phyloP scores from a whole-genome alignment of 2,797 vertebrate species.

The Nothura maculosa region DNA sequence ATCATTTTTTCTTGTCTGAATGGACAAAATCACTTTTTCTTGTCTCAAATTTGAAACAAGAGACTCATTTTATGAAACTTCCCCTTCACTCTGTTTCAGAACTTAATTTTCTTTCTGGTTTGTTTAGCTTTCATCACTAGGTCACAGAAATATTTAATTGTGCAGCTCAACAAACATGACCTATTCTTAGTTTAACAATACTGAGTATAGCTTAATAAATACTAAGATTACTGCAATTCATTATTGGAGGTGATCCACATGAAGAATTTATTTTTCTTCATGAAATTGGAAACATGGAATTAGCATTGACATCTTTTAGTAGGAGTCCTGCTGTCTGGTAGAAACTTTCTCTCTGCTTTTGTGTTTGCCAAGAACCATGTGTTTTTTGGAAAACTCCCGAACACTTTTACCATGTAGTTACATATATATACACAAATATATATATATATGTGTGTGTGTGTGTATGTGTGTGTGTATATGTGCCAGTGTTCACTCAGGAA shows the following conservation, averaged over 20 bases:
- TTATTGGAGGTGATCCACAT: background rate
- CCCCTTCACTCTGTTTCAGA: background rate
- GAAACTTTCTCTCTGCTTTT: background rate
- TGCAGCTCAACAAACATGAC: background rate
- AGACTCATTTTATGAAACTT: background rate
- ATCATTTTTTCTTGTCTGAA: background rate
- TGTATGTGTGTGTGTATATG: too few relatives aligned
- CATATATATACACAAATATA: too few relatives aligned
- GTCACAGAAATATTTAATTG: background rate
- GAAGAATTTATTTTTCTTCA: background rate
- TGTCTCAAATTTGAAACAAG: background rate
- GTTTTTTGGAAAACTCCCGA: background rate
- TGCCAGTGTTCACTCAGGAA: background rate
- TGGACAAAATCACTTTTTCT: background rate
- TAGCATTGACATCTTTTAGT: background rate
- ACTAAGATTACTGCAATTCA: background rate
- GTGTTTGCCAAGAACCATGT: background rate
- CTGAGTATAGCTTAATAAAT: fast-evolving
- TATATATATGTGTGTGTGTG: too few relatives aligned
- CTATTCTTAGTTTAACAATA: background rate
- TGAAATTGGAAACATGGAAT: background rate
- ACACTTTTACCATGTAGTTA: background rate
- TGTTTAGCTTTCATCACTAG: background rate
- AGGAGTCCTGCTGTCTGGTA: background rate
- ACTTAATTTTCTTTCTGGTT: background rate